Percentiles rank a stretch among this genome's conserved stretches.
phyloP scores from a whole-genome alignment of 2,113 vertebrate genomes.

The Azemiops feae region DNA sequence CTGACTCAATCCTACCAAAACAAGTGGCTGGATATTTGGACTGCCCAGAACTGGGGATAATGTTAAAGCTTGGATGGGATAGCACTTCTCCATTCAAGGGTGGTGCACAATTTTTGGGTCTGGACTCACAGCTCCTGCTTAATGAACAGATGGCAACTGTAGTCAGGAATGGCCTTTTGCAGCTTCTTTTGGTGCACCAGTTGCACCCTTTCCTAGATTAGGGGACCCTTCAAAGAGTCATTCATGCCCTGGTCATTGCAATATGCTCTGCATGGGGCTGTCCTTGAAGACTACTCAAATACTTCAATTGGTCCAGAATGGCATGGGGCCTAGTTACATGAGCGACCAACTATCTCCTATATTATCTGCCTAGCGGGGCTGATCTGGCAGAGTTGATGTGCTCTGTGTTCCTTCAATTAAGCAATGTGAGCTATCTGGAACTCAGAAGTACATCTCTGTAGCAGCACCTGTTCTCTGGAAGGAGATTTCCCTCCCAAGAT shows the following conservation, averaged over 20 bases:
- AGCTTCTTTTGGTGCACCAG: neutral
- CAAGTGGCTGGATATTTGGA: neutral
- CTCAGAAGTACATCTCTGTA: neutral
- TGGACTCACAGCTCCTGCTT: neutral
- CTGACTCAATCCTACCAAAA: neutral
- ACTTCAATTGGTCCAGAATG: neutral
- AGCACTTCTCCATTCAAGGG: neutral
- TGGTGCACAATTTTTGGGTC: neutral
- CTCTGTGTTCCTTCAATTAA: neutral
- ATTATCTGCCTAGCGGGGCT: neutral
- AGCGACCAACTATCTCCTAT: neutral
- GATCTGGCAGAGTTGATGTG: neutral
- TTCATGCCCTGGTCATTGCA: neutral
- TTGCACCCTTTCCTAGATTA: neutral
- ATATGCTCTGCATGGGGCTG: neutral
- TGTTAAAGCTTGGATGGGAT: neutral
- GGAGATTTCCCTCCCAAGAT: neutral
- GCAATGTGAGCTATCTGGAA: neutral
- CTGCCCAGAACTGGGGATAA: neutral
- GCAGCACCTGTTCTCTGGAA: neutral
- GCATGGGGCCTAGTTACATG: neutral
- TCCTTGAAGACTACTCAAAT: neutral
- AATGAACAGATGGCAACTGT: neutral
- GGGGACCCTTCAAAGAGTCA: neutral
- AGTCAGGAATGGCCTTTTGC: neutral